Evolutionary conservation across 2,797 vertebrate genomes (phyloP).

Genomic region (Sebastes matsubarae): DNA sequence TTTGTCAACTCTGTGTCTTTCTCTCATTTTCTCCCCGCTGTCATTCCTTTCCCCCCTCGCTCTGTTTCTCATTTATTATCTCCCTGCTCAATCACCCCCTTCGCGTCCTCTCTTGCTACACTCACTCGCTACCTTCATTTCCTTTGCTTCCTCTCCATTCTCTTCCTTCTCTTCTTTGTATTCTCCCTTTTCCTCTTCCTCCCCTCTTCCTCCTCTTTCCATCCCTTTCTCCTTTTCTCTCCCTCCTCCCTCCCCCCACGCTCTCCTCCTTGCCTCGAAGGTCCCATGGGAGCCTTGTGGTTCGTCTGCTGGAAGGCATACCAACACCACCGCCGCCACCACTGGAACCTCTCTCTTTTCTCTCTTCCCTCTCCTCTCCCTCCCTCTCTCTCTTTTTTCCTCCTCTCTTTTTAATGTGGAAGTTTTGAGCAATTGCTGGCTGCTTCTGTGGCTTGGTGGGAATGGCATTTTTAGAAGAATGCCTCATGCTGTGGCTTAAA

Average conservation of each 20-base stretch:
- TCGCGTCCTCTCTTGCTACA: constrained; percentile 3
- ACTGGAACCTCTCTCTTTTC: constrained; percentile 77
- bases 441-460: constrained; percentile 84
- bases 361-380: constrained; percentile 56
- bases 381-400: constrained; percentile 54
- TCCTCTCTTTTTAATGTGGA: constrained; percentile 84
- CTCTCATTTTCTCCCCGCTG: constrained; percentile 58
- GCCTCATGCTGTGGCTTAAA: constrained; percentile 81
- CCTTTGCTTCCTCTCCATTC: constrained; percentile 32
- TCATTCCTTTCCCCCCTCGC: constrained; percentile 47
- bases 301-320: constrained; percentile 82
- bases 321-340: constrained; percentile 80
- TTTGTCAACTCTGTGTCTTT: constrained; percentile 74
- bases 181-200: constrained; percentile 18
- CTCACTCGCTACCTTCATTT: constrained; percentile 34
- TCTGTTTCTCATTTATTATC: constrained; percentile 74
- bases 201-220: constrained; percentile 13
- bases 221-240: background rate
- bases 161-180: constrained; percentile 22
- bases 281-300: constrained; percentile 80
- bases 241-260: background rate
- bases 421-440: constrained; percentile 87
- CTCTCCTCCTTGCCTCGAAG: constrained; percentile 67
- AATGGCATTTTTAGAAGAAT: constrained; percentile 87
- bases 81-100: constrained; percentile 35